Conservation (phyloP, 2,113 vertebrate species). For the Ceratotherium simum region DNA sequence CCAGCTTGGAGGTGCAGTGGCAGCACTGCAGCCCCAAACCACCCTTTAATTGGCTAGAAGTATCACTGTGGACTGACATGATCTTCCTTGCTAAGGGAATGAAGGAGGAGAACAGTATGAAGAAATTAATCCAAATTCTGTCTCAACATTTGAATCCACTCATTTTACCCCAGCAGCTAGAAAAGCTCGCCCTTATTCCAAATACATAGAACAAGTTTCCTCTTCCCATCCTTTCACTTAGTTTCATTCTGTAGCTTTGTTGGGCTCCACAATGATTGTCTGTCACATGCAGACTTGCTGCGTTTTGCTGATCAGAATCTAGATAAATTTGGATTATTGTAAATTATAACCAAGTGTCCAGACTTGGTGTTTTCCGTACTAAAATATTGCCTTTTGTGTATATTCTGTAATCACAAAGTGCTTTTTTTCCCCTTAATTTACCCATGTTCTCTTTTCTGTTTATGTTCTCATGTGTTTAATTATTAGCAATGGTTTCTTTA, state of each 20-base stretch:
- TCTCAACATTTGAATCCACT: not conserved
- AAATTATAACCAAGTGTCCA: conserved; percentile 39
- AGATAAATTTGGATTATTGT: conserved; percentile 45
- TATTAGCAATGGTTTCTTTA: conserved; percentile 18
- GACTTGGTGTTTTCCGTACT: not conserved
- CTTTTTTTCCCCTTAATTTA: not conserved
- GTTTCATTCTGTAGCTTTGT: conserved; percentile 5
- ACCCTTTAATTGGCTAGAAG: conserved; percentile 37
- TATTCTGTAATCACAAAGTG: not conserved
- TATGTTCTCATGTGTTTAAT: conserved; percentile 48
- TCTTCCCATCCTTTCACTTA: not conserved
- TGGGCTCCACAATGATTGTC: not conserved
- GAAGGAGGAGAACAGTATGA: not conserved
- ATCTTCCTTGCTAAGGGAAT: conserved; percentile 11
- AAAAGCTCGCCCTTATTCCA: not conserved
- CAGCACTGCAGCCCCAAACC: not conserved
- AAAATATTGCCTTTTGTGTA: not conserved
- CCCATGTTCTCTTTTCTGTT: not conserved
- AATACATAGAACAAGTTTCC: not conserved
- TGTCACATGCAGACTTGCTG: not conserved
- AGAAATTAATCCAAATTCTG: conserved; percentile 16
- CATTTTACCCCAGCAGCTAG: conserved; percentile 1
- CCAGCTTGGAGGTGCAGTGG: not conserved
- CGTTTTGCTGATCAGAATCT: conserved; percentile 42
- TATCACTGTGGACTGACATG: conserved; percentile 9